Evolutionary conservation across 2,113 vertebrate genomes (phyloP).

Genomic region (Pseudonaja textilis): DNA sequence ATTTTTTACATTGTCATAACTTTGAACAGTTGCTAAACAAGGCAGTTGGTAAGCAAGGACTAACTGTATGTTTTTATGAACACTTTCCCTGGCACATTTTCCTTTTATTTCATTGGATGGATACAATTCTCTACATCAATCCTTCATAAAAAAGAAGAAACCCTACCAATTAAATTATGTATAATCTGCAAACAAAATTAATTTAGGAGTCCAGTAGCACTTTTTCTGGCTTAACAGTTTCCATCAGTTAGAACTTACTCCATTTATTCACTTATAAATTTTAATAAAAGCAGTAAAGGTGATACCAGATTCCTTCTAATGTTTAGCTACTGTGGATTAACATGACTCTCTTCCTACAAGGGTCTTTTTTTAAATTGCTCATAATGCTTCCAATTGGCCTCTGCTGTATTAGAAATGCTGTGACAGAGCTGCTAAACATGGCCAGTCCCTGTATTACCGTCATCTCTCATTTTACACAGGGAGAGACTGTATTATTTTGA

Average conservation of each 20-base stretch:
- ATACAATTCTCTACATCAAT: neutral
- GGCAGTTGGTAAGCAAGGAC: neutral
- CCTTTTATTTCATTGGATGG: neutral
- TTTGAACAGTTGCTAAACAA: neutral
- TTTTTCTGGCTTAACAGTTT: neutral
- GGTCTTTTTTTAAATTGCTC: neutral
- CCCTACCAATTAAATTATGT: neutral
- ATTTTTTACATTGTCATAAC: neutral
- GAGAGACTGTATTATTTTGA: conserved; percentile 26
- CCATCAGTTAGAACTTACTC: neutral
- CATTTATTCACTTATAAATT: neutral
- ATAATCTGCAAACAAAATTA: neutral
- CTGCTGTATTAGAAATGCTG: conserved; percentile 2
- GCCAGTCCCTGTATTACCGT: neutral
- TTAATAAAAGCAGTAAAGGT: neutral
- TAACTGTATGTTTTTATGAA: neutral
- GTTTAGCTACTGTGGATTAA: neutral
- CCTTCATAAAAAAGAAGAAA: neutral
- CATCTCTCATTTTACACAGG: conserved; percentile 25
- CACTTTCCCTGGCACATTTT: neutral
- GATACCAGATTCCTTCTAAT: neutral
- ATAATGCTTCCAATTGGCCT: neutral
- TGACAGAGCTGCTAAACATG: neutral
- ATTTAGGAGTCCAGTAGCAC: neutral
- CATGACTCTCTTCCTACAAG: neutral